A percentile compares a stretch with the other conserved stretches of the same genome.
Evolutionary conservation across 1,140 invertebrate species (phyloP).

Genomic region (Pollicipes pollicipes): DNA sequence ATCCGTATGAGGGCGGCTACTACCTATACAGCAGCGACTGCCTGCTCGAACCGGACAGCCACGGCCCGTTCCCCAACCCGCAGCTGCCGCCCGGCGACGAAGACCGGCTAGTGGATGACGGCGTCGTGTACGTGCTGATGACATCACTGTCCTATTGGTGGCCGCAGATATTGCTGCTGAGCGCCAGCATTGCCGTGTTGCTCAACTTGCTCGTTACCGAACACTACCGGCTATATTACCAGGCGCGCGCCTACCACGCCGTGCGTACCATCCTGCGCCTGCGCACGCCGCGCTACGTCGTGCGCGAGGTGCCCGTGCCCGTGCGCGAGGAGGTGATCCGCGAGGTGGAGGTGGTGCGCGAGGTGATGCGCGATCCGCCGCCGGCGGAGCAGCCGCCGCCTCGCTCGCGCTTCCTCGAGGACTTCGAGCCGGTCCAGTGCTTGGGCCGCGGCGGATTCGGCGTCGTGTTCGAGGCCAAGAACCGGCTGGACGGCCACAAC

Average conservation of each 20-base stretch:
- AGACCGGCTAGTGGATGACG: not conserved
- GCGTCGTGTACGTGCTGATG: not conserved
- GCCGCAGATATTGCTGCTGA: constrained; percentile 9
- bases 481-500: constrained; percentile 81
- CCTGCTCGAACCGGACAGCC: not conserved
- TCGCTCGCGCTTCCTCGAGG: constrained; percentile 55
- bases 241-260: not conserved
- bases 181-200: not conserved
- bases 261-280: not conserved
- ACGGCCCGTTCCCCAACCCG: not conserved
- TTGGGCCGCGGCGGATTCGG: constrained; percentile 91
- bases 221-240: not conserved
- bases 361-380: not conserved
- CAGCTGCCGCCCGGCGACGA: not conserved
- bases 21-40: not conserved
- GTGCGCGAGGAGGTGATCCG: not conserved
- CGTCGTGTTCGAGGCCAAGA: constrained; percentile 85
- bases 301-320: not conserved
- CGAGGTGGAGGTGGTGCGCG: constrained; percentile 3
- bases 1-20: not conserved
- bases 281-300: not conserved
- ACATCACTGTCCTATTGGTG: constrained; percentile 20
- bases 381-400: not conserved
- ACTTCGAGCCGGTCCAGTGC: constrained; percentile 67
- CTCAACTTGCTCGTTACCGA: not conserved